Evolutionary conservation across 2,113 vertebrate species (phyloP).

Genomic region (Syrrhaptes paradoxus): DNA sequence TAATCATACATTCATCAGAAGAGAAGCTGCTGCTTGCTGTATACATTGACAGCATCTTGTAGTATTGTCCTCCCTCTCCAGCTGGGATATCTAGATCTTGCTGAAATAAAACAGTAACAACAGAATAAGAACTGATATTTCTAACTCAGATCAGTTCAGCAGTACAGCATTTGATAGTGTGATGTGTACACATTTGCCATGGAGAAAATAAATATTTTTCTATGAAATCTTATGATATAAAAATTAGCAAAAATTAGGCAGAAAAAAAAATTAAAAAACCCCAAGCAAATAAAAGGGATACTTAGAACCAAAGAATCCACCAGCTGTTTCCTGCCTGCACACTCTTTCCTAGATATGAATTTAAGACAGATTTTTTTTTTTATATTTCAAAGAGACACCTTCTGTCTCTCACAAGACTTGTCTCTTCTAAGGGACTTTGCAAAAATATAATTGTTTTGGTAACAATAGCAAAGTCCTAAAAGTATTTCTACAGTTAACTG

Average conservation of each 20-base stretch:
- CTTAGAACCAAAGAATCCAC: neutral
- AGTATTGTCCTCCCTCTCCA: neutral
- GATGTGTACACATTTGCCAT: neutral
- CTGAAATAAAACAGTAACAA: neutral
- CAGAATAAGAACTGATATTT: neutral
- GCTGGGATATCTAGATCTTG: neutral
- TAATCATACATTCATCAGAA: constrained; percentile 40
- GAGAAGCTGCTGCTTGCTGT: neutral
- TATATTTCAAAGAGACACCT: neutral
- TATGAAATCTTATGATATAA: neutral
- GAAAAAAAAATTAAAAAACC: neutral
- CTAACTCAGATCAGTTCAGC: neutral
- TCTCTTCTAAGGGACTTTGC: neutral
- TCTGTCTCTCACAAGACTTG: neutral
- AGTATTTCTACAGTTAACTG: neutral
- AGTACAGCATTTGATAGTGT: neutral
- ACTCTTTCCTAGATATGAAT: neutral
- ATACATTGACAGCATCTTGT: neutral
- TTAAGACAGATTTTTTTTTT: neutral
- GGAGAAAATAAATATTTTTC: neutral
- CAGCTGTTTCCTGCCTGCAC: neutral
- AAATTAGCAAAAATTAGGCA: neutral
- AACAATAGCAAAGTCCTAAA: neutral
- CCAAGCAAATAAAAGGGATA: neutral
- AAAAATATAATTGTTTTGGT: neutral